A percentile compares a stretch with the other conserved stretches of the same genome.
Conservation (phyloP, 2,113 vertebrate genomes). For the Chitala chitala region DNA sequence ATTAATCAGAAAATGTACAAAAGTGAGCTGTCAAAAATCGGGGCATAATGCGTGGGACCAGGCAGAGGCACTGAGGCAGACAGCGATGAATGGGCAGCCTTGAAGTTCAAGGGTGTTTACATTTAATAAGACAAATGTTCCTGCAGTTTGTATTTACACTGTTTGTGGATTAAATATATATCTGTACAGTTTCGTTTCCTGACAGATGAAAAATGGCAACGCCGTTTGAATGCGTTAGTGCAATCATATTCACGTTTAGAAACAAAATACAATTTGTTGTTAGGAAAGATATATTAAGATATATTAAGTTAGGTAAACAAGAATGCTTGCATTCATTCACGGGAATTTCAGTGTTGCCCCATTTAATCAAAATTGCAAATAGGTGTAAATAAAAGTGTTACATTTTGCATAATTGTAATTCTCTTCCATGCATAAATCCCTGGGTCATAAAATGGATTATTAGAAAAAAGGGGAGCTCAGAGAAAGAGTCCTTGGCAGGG, state of each 20-base stretch:
- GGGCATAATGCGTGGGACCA: neutral
- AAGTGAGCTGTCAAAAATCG: neutral
- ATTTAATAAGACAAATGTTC: too few relatives aligned
- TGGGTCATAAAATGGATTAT: conserved; percentile 33
- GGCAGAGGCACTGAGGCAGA: neutral
- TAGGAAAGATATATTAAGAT: too few relatives aligned
- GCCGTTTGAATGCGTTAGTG: too few relatives aligned
- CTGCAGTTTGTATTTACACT: too few relatives aligned
- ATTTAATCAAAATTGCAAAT: conserved; percentile 28
- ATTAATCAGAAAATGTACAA: neutral
- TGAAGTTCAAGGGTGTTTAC: too few relatives aligned
- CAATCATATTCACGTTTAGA: too few relatives aligned
- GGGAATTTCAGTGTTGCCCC: conserved; percentile 1
- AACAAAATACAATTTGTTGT: too few relatives aligned
- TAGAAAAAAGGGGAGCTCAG: conserved; percentile 14
- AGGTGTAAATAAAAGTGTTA: conserved; percentile 30
- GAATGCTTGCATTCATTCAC: too few relatives aligned
- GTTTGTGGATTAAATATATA: too few relatives aligned
- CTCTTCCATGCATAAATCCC: conserved; percentile 30
- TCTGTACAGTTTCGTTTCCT: too few relatives aligned
- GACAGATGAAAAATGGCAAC: too few relatives aligned
- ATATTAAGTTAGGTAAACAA: neutral
- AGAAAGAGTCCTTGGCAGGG: conserved; percentile 7
- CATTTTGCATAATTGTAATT: conserved; percentile 33
- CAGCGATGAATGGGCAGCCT: neutral